phyloP scores from a whole-genome alignment of 2,113 vertebrate species.

The Isurus oxyrinchus region DNA sequence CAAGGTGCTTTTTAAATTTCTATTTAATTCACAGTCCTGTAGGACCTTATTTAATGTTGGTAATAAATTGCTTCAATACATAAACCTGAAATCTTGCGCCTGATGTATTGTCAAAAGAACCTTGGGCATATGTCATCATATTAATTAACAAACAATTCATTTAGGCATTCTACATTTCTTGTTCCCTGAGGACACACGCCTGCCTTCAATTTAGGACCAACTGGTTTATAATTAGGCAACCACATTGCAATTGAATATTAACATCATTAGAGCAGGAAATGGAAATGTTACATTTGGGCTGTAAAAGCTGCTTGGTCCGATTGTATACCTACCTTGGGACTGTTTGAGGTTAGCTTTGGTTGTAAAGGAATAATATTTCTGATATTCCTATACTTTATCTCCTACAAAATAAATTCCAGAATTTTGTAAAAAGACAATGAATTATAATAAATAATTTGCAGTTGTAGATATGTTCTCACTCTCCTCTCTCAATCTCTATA shows the following conservation, averaged over 20 bases:
- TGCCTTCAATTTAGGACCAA: neutral
- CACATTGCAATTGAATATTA: neutral
- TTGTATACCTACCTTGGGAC: neutral
- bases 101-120: neutral
- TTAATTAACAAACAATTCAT: neutral
- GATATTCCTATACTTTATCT: neutral
- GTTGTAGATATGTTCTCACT: neutral
- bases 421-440: neutral
- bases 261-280: neutral
- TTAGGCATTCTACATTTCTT: neutral
- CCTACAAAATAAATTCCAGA: neutral
- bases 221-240: neutral
- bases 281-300: neutral
- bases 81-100: neutral
- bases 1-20: neutral
- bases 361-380: neutral
- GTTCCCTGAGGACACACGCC: neutral
- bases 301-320: neutral
- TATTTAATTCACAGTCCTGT: neutral
- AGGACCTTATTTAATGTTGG: neutral
- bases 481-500: neutral
- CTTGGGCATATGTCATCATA: neutral
- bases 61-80: neutral
- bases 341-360: neutral
- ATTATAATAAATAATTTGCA: neutral